Base-by-base conservation (phyloP, 1,140 invertebrate genomes). In the Lepidurus packardi region DNA sequence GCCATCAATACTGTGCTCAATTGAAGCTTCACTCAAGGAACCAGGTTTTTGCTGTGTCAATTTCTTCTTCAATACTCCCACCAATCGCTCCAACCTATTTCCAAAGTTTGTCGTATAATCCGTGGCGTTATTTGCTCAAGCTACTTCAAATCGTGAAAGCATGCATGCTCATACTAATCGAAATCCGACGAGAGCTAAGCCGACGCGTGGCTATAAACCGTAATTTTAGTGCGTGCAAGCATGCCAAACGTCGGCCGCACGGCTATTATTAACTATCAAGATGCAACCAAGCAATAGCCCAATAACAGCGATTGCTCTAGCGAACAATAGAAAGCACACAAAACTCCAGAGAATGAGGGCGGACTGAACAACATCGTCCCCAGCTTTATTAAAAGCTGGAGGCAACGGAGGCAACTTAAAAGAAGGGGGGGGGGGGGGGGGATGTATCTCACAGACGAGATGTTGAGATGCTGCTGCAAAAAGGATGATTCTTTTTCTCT, bases 1-100 rank as follows among this genome's bases (percentile, higher is more conserved):
- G 13, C 53, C 21, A 13, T 65, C 53, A 13, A 65, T 65, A 65
- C 53, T 65, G 13, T 65, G 53, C 21, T 65, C 53, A 13, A 65
- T 13, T 16, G 53, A 65, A 5, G 53, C 53, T 65, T 65, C 53
- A 65, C 53, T 65, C 53, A 65, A 65, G 16, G 53, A 65, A 7
- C 53, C 53, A 65, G 53, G 53, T 65, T 21, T 65, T 65, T 65
- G 53, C 53, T 21, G 53, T 21, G 53, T 65, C 53, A 65, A 65
- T 65, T 65, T 65, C 53, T 65, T 65, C 53, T 65, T 65, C 53
- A 65, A 65, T 65, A 65, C 53, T 65, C 53, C 53, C 53, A 65
- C 53, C 53, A 65, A 65, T 65, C 53, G 53, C 53, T 65, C 53
- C 53, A 65, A 65, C 53, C 53, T 65, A 65, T 65, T 21, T 13